phyloP scores from a whole-genome alignment of 2,888 invertebrate genomes.

The Ernsta delagoae region DNA sequence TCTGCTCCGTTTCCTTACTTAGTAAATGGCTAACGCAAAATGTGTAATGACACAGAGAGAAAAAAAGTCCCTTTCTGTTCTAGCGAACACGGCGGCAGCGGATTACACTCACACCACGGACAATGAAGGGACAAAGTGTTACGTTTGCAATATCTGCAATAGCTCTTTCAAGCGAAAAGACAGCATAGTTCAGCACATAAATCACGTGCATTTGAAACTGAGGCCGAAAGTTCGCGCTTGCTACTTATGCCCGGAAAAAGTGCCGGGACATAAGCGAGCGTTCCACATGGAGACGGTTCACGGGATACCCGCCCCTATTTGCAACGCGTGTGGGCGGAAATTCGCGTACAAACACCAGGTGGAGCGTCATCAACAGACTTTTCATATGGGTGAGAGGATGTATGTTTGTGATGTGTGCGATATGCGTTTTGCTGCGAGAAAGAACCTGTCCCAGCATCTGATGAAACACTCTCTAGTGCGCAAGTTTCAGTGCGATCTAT shows the following conservation, averaged over 20 bases:
- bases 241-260: conserved; percentile 51
- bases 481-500: conserved; percentile 51
- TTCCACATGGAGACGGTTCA: conserved; percentile 54
- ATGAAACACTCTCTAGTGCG: conserved; percentile 52
- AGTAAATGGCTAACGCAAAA: no score
- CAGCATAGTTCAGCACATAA: conserved; percentile 53
- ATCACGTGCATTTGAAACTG: conserved; percentile 54
- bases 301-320: conserved; percentile 51
- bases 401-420: conserved; percentile 74
- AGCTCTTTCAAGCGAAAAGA: conserved; percentile 45
- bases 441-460: conserved; percentile 50
- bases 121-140: conserved; percentile 23
- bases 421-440: conserved; percentile 67
- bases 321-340: conserved; percentile 56
- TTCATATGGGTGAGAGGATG: conserved; percentile 63
- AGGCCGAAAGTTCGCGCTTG: conserved; percentile 52
- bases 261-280: conserved; percentile 50
- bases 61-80: no score
- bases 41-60: no score
- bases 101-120: conserved; percentile 13
- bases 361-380: conserved; percentile 58
- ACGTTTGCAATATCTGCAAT: conserved; percentile 52
- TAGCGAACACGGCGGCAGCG: neutral
- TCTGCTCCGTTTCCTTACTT: no score
- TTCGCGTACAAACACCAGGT: conserved; percentile 56